phyloP scores from a whole-genome alignment of 2,888 invertebrate genomes.

The Pycnomerus fuliginosus region DNA sequence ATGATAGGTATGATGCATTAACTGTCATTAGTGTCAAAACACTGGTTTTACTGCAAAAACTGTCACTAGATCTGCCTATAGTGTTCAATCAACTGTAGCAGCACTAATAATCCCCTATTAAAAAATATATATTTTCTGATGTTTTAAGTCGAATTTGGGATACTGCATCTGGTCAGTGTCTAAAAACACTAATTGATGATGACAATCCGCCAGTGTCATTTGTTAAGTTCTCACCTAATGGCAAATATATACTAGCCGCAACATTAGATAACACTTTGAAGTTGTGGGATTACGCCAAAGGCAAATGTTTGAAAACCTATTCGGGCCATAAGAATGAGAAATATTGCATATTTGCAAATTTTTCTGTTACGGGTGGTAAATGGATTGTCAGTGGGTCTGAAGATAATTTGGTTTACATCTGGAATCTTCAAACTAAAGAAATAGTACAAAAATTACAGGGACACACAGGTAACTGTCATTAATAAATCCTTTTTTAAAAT shows the following conservation, averaged over 20 bases:
- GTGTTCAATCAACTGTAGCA: too few species aligned
- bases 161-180: slow-evolving; percentile 97
- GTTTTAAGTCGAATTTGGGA: slow-evolving; percentile 99
- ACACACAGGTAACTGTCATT: slow-evolving; percentile 75
- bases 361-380: slow-evolving; percentile 99
- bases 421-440: slow-evolving; percentile 99
- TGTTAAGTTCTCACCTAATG: slow-evolving; percentile 99
- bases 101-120: too few species aligned
- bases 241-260: slow-evolving; percentile 97
- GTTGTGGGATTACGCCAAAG: slow-evolving; percentile 99
- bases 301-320: slow-evolving; percentile 97
- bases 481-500: not conserved
- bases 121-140: too few species aligned
- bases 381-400: slow-evolving; percentile 99
- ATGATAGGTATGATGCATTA: too few species aligned
- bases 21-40: too few species aligned
- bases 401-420: slow-evolving; percentile 97
- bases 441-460: slow-evolving; percentile 97
- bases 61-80: too few species aligned
- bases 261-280: slow-evolving; percentile 98
- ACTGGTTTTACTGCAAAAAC: too few species aligned
- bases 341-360: slow-evolving; percentile 99
- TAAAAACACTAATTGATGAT: slow-evolving; percentile 98
- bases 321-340: slow-evolving; percentile 98
- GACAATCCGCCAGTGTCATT: slow-evolving; percentile 99